A percentile compares a stretch with the other conserved stretches of the same genome.
Conservation (phyloP, 2,797 vertebrate genomes). For the Mormyrus hasselquistii region DNA sequence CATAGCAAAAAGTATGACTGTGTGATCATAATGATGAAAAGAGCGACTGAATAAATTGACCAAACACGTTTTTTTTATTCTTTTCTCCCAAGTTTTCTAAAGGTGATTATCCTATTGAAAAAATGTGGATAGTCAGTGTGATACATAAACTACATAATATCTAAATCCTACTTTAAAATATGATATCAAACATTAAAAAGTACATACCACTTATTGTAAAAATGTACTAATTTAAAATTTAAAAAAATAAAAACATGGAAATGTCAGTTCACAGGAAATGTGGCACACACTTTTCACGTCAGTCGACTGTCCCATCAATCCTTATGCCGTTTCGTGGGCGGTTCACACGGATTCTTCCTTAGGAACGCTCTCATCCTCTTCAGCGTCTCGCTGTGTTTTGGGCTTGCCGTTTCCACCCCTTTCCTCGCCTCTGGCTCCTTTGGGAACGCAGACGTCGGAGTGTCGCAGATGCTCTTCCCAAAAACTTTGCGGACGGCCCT, state of each 20-base stretch:
- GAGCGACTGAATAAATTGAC: neutral
- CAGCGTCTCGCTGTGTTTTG: neutral
- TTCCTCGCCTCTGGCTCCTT: neutral
- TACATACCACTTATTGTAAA: neutral
- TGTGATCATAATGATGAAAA: neutral
- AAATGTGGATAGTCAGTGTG: neutral
- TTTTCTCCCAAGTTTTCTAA: neutral
- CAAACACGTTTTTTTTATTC: neutral
- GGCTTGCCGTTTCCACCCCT: neutral
- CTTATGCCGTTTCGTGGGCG: neutral
- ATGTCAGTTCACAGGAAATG: neutral
- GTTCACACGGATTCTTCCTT: neutral
- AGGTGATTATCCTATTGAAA: neutral
- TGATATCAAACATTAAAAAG: neutral
- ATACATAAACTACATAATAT: neutral
- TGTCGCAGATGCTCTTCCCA: neutral
- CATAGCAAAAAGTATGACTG: neutral
- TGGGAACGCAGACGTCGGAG: neutral
- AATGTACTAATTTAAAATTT: neutral
- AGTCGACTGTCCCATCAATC: neutral
- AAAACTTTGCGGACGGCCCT: slow-evolving; percentile 14
- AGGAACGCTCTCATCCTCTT: neutral
- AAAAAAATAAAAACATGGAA: neutral
- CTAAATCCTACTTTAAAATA: neutral
- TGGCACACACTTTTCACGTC: neutral